A percentile compares a stretch with the other conserved stretches of the same genome.
phyloP scores from a whole-genome alignment of 2,797 vertebrate genomes.

The Chaetophractus vellerosus region DNA sequence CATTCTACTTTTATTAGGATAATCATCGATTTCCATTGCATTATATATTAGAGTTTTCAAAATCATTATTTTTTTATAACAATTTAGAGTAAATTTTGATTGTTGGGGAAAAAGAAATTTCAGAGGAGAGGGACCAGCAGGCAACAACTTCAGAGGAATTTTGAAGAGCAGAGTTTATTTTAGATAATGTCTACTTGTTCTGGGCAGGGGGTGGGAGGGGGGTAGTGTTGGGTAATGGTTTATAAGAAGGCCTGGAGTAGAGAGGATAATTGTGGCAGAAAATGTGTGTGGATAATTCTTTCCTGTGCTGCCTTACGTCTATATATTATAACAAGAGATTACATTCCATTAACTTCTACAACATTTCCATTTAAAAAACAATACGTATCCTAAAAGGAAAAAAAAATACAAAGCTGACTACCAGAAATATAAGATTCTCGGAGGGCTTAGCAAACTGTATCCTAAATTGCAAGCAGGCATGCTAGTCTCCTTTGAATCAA shows the following conservation, averaged over 20 bases:
- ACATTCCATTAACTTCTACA: constrained; percentile 85
- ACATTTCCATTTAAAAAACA: constrained; percentile 74
- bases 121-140: background rate
- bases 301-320: constrained; percentile 61
- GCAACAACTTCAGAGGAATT: background rate
- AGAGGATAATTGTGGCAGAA: constrained; percentile 38
- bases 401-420: constrained; percentile 72
- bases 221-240: background rate
- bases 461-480: constrained; percentile 79
- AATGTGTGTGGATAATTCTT: constrained; percentile 59
- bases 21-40: background rate
- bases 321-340: constrained; percentile 67
- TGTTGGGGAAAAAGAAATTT: background rate
- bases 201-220: background rate
- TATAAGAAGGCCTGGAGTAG: background rate
- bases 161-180: constrained; percentile 28
- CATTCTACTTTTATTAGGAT: background rate
- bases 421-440: constrained; percentile 84
- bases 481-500: constrained; percentile 69
- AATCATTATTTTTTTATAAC: constrained; percentile 5
- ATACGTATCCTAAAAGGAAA: constrained; percentile 76
- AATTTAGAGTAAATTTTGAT: constrained; percentile 19
- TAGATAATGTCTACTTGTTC: background rate
- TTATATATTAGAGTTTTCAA: background rate
- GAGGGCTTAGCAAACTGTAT: constrained; percentile 71